These are phyloP conservation scores for Halcyon badia DNA, from an alignment of 2,797 vertebrate species.

Conservation along the genomic window DNA sequence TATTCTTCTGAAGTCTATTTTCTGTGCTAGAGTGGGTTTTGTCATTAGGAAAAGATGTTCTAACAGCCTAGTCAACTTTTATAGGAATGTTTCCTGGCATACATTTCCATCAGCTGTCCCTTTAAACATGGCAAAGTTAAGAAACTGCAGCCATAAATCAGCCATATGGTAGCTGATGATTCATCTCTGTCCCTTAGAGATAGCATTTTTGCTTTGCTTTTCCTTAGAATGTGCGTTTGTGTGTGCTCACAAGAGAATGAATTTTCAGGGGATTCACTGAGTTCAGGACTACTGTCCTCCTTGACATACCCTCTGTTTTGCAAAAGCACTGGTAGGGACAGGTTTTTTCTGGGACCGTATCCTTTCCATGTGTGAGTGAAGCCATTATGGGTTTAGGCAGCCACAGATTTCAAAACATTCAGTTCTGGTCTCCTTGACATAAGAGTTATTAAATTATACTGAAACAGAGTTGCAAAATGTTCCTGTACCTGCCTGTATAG, in stretches of 20 bases:
- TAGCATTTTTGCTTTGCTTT: not conserved
- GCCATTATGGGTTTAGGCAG: not conserved
- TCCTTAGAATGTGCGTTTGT: not conserved
- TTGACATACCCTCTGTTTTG: not conserved
- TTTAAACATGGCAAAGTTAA: conserved; percentile 14
- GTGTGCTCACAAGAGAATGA: not conserved
- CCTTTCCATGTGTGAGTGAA: not conserved
- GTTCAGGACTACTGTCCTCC: not conserved
- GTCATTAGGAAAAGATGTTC: not conserved
- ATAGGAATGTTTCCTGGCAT: not conserved
- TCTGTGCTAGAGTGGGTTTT: not conserved
- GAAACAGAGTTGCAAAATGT: not conserved
- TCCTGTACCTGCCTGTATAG: not conserved
- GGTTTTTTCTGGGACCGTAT: not conserved
- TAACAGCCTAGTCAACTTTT: not conserved
- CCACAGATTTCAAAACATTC: not conserved
- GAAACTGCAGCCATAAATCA: conserved; percentile 24
- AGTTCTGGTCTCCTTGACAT: not conserved
- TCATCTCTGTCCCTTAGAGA: conserved; percentile 22
- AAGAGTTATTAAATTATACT: not conserved
- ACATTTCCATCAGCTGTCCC: conserved; percentile 13
- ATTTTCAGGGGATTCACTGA: not conserved
- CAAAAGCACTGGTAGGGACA: not conserved
- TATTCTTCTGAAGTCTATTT: not conserved
- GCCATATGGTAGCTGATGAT: conserved; percentile 37